A percentile compares a stretch with the other conserved stretches of the same genome.
These are phyloP conservation scores for Drosophila ustulata DNA, from an alignment of 2,888 invertebrate genomes.

Conservation along the genomic window DNA sequence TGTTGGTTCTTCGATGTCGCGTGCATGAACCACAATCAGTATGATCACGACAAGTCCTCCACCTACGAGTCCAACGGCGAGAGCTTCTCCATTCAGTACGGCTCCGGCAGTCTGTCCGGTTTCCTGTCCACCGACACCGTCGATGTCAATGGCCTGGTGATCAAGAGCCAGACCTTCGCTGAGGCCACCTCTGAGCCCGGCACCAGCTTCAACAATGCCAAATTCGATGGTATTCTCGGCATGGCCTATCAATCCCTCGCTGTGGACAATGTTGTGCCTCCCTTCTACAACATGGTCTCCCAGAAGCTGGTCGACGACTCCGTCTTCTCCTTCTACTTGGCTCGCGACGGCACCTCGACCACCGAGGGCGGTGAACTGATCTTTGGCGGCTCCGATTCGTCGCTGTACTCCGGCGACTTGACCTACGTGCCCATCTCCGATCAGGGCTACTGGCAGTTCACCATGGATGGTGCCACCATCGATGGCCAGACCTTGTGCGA, in stretches of 20 bases:
- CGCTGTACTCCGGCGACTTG: constrained; percentile 89
- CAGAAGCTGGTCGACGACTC: constrained; percentile 89
- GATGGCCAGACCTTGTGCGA: constrained; percentile 86
- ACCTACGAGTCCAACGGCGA: constrained; percentile 95
- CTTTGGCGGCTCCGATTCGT: constrained; percentile 97
- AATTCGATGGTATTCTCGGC: constrained; percentile 98
- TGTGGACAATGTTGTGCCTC: constrained; percentile 94
- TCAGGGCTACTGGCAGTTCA: constrained; percentile 98
- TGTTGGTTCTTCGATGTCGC: constrained; percentile 87
- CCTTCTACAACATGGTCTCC: constrained; percentile 95
- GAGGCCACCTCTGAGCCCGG: constrained; percentile 97
- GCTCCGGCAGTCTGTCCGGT: constrained; percentile 97
- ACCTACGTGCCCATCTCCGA: constrained; percentile 91
- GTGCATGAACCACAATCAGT: constrained; percentile 96
- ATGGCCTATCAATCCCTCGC: constrained; percentile 94
- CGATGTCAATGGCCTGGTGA: constrained; percentile 88
- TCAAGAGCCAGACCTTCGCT: constrained; percentile 94
- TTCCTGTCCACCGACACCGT: constrained; percentile 96
- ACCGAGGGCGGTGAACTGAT: constrained; percentile 90
- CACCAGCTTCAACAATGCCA: constrained; percentile 95
- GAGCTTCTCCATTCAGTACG: constrained; percentile 95
- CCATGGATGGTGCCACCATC: constrained; percentile 89
- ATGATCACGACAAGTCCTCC: constrained; percentile 91
- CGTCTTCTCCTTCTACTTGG: constrained; percentile 97
- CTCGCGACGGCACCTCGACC: constrained; percentile 86